These are phyloP conservation scores for Suncus etruscus DNA, from an alignment of 2,113 vertebrate species.

Conservation along the genomic window DNA sequence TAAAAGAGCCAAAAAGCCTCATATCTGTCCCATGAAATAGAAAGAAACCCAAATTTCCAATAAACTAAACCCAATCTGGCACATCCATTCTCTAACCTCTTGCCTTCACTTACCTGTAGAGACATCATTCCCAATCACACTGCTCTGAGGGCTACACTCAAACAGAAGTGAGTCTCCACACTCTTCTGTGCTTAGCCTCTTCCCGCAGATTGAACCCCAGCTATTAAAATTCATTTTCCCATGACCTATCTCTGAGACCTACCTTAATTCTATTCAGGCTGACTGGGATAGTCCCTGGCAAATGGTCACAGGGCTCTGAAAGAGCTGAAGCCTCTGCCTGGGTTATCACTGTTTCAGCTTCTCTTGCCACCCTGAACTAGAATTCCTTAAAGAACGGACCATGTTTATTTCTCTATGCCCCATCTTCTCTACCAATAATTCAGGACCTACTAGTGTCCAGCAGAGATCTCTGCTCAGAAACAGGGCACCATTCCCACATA, in stretches of 20 bases:
- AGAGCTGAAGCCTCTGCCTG: not conserved
- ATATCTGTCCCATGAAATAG: not conserved
- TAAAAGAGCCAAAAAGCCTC: not conserved
- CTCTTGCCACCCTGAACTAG: not conserved
- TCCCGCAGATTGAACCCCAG: not conserved
- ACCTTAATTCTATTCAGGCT: not conserved
- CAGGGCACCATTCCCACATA: too few relatives aligned
- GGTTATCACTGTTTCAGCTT: not conserved
- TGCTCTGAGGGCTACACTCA: not conserved
- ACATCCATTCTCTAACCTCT: not conserved
- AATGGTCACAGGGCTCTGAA: too few relatives aligned
- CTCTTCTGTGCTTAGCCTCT: not conserved
- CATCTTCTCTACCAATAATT: not conserved
- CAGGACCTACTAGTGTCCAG: not conserved
- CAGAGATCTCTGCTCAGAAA: not conserved
- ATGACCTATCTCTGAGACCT: not conserved
- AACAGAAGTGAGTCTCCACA: accelerated
- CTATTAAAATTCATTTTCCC: not conserved
- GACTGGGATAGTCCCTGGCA: not conserved
- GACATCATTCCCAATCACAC: not conserved
- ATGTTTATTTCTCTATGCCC: not conserved
- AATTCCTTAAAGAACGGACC: not conserved
- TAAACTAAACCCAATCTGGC: not conserved
- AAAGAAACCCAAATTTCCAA: not conserved
- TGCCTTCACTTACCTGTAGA: not conserved